These are phyloP conservation scores for Gandaritis pyraliata DNA, from an alignment of 2,888 invertebrate species.

Conservation along the genomic window DNA sequence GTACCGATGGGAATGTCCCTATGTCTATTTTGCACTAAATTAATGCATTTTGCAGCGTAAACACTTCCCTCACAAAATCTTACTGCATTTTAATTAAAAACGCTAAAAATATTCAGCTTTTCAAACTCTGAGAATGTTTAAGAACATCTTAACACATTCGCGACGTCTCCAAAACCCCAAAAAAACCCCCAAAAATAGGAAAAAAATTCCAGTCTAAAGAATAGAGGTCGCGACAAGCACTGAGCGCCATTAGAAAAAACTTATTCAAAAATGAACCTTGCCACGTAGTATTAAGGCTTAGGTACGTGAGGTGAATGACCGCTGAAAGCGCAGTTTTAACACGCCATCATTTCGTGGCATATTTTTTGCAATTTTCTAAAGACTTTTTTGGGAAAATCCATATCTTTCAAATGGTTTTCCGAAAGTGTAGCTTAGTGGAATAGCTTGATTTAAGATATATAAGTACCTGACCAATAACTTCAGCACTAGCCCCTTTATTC, in stretches of 20 bases:
- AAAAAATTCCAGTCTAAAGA: constrained; percentile 38
- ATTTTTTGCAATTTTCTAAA: constrained; percentile 29
- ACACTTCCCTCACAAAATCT: constrained; percentile 10
- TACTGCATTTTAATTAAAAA: constrained; percentile 25
- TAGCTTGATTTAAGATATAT: too few species aligned
- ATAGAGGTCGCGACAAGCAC: constrained; percentile 49
- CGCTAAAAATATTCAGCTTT: constrained; percentile 28
- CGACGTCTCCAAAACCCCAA: constrained; percentile 40
- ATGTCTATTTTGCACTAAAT: too few species aligned
- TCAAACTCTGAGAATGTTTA: constrained; percentile 28
- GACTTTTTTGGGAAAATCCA: constrained; percentile 25
- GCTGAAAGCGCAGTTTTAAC: constrained; percentile 73
- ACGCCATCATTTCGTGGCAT: constrained; percentile 68
- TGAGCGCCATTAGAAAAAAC: constrained; percentile 45
- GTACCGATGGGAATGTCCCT: too few species aligned
- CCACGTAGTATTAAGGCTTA: constrained; percentile 28
- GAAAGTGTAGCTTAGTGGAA: constrained; percentile 3
- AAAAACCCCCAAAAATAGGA: constrained; percentile 31
- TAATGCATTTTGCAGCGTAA: constrained; percentile 1
- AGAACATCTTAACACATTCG: constrained; percentile 39
- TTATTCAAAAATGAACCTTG: constrained; percentile 52
- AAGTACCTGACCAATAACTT: too few species aligned
- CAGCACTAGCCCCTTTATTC: too few species aligned
- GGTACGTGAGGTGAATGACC: constrained; percentile 62
- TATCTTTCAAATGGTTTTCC: constrained; percentile 14